phyloP scores from a whole-genome alignment of 1,140 invertebrate genomes.

The Diuraphis noxia region DNA sequence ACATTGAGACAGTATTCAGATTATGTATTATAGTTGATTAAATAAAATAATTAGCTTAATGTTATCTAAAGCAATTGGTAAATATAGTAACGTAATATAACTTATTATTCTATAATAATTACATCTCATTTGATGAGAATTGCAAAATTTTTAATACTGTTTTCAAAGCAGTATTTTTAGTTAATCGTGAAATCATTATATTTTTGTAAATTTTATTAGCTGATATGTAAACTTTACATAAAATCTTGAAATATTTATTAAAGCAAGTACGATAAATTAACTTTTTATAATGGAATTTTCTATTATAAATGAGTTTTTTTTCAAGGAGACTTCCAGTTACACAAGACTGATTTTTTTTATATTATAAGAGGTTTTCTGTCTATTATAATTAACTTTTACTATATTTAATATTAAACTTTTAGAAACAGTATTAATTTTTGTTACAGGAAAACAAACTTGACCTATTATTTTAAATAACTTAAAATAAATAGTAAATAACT shows the following conservation, averaged over 20 bases:
- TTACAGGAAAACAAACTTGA: no score
- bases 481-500: no score
- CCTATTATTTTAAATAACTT: no score
- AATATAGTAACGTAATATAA: background rate
- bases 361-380: background rate
- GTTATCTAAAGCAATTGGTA: background rate
- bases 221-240: background rate
- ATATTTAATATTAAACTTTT: no score
- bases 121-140: background rate
- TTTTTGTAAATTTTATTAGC: background rate
- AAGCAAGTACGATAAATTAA: background rate
- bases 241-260: background rate
- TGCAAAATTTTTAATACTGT: background rate
- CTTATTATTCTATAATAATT: background rate
- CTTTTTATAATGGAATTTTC: background rate
- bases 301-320: background rate
- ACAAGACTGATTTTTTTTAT: background rate
- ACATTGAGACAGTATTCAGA: background rate
- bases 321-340: no score
- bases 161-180: background rate
- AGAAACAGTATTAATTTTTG: no score
- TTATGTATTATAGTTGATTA: background rate
- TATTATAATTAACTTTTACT: background rate
- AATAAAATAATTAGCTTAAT: background rate
- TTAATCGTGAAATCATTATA: background rate